Evolutionary conservation across 2,797 vertebrate species (phyloP), one percentile per base, ranked within the genome.

Genomic region (Urophycis tenuis): DNA sequence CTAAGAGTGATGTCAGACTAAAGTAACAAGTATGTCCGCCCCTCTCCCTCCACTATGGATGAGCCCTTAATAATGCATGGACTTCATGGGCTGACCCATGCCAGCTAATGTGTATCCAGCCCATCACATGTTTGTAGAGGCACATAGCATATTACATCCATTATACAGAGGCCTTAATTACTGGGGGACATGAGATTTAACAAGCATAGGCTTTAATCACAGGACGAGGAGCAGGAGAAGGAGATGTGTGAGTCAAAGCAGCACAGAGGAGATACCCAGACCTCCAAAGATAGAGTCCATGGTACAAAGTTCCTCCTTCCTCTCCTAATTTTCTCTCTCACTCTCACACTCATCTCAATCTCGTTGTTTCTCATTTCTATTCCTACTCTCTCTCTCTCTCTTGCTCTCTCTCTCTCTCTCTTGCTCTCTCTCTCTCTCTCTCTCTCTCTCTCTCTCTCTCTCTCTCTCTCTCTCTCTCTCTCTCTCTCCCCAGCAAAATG

Each of bases 41-140:
- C n/a, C 64, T 35, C 32, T n/a, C 39, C 70, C 75, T 73, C 64
- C 67, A 17, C 70, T 36, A 64, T 76, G 72, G 17, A 1, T 73
- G 78, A 74, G 74, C 70, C 77, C 82, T 90, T 81, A 87, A 88
- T 88, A 88, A 90, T 88, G 81, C 85, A 88, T 81, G 17, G 81
- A 84, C 60, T 22, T 79, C 77, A 74, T 75, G 76, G 80, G 53
- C 77, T 25, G 77, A 87, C 70, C 71, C 17, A 78, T 83, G 67
- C 81, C 32, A 75, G 53, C 77, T 2, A 32, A 64, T 53, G 45
- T 32, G 33, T 69, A 72, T 29, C 1, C 10, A 53, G 74, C 74
- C 10, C 2, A 33, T 29, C 60, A 29, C 25, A 1, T 29, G 60
- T 67, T 67, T 10, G 53, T 60, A n/a, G 53, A 22, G 9, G 53